These are phyloP conservation scores for Hylaea fasciaria DNA, from an alignment of 2,888 invertebrate species.

Conservation along the genomic window DNA sequence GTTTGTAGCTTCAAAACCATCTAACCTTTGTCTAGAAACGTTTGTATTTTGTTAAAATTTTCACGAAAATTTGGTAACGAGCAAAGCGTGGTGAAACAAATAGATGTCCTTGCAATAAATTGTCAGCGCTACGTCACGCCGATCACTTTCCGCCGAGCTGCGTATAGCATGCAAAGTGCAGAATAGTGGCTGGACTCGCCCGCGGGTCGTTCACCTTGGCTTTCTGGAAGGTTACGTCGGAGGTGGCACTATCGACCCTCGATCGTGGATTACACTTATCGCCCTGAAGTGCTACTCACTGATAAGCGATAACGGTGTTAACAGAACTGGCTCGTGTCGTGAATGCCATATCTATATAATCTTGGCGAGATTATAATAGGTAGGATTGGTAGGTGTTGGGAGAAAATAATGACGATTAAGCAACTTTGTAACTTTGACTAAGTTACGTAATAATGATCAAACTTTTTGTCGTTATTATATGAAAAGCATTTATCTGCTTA, in stretches of 20 bases:
- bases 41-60: too few relatives aligned
- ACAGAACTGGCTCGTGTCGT: slow-evolving; percentile 4
- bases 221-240: slow-evolving; percentile 47
- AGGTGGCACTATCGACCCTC: slow-evolving; percentile 36
- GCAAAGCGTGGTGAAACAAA: too few relatives aligned
- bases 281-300: slow-evolving; percentile 49
- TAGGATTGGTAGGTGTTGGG: background rate
- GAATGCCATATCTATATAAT: background rate
- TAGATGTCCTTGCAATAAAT: background rate
- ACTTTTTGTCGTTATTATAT: too few relatives aligned
- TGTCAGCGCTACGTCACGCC: slow-evolving; percentile 3
- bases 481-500: too few relatives aligned
- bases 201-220: slow-evolving; percentile 54
- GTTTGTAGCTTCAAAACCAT: too few relatives aligned
- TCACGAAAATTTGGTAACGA: too few relatives aligned
- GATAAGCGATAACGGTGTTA: slow-evolving; percentile 39
- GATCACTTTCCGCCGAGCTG: slow-evolving; percentile 16
- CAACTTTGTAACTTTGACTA: background rate
- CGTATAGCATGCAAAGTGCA: slow-evolving; percentile 28
- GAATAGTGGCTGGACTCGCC: slow-evolving; percentile 16
- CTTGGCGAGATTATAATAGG: slow-evolving; percentile 19
- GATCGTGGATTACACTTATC: slow-evolving; percentile 50
- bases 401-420: too few relatives aligned
- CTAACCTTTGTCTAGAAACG: too few relatives aligned
- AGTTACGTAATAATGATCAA: too few relatives aligned